Evolutionary conservation across 2,888 invertebrate species (phyloP).

Genomic region (Synanthedon formicaeformis): DNA sequence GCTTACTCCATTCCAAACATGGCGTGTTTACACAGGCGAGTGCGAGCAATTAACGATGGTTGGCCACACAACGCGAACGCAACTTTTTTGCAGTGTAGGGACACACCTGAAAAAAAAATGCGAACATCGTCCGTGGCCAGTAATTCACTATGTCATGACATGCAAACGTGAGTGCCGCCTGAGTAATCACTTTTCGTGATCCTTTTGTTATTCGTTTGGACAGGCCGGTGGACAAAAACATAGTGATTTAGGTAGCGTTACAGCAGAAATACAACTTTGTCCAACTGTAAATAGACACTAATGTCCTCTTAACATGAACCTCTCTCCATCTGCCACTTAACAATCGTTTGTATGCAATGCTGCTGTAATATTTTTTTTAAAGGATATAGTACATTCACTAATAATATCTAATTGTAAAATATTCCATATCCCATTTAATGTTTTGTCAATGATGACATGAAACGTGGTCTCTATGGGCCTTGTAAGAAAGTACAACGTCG

Average conservation of each 20-base stretch:
- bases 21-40: constrained; percentile 41
- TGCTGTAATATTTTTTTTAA: too few species aligned
- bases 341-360: too few species aligned
- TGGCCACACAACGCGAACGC: constrained; percentile 29
- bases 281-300: constrained; percentile 6
- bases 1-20: constrained; percentile 29
- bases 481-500: too few species aligned
- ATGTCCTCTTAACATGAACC: constrained; percentile 10
- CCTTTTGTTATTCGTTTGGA: constrained; percentile 41
- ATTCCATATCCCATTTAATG: too few species aligned
- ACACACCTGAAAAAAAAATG: constrained; percentile 39
- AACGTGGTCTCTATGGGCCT: too few species aligned
- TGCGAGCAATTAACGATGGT: constrained; percentile 42
- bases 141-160: constrained; percentile 57
- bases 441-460: too few species aligned
- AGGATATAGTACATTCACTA: too few species aligned
- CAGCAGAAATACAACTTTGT: constrained; percentile 22
- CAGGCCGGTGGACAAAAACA: constrained; percentile 39
- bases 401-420: too few species aligned
- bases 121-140: constrained; percentile 18
- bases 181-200: constrained; percentile 63
- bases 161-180: constrained; percentile 43
- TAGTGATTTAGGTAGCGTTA: constrained; percentile 39
- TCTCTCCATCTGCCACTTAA: background rate
- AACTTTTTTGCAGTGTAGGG: constrained; percentile 44